Evolutionary conservation across 2,113 vertebrate species (phyloP), one percentile per base, ranked within the genome.

Genomic region (Aplodontia rufa): DNA sequence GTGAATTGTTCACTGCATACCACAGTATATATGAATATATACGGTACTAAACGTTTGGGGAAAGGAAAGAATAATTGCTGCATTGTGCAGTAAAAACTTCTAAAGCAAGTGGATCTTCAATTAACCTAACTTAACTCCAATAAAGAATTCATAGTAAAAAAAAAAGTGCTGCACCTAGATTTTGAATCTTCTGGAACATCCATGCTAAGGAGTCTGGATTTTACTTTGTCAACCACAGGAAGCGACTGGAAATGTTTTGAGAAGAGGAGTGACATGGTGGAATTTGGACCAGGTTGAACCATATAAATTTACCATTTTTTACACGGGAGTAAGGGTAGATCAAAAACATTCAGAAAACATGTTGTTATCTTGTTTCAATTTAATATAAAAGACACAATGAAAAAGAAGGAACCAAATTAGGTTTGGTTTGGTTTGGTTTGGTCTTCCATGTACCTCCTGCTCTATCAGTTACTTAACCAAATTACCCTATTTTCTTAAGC

Each of bases 1-100:
- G 9, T 78, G 80, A n/a, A 40, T 51, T 68, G 26, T 13, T 58
- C 37, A 5, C 13, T 26, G 6, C 20, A 14, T 26, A 51, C 24
- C 9, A 45, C 19, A 75, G 6, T 2, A 8, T 40, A 14, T 10
- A 0, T 47, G 11, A n/a, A n/a, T 1, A 5, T 8, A 11, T 5
- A 47, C 0, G 49, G 14, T 0, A 0, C 16, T 12, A 51, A 19
- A 24, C 64, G n/a, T 30, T 64, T 7, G 37, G 5, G 8, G 22
- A 22, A 75, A 49, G 30, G 51, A 69, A 47, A n/a, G 22, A 30
- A 35, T 6, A 37, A 2, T 75, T 55, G 9, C 47, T 42, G 20
- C 8, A 3, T 0, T 47, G 47, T 87, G 28, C 8, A 55, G 1
- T 53, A 40, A 64, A 47, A 11, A 32, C 3, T 60, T 58, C 49